Evolutionary conservation across 2,113 vertebrate species (phyloP).

Genomic region (Dipodomys ordii): DNA sequence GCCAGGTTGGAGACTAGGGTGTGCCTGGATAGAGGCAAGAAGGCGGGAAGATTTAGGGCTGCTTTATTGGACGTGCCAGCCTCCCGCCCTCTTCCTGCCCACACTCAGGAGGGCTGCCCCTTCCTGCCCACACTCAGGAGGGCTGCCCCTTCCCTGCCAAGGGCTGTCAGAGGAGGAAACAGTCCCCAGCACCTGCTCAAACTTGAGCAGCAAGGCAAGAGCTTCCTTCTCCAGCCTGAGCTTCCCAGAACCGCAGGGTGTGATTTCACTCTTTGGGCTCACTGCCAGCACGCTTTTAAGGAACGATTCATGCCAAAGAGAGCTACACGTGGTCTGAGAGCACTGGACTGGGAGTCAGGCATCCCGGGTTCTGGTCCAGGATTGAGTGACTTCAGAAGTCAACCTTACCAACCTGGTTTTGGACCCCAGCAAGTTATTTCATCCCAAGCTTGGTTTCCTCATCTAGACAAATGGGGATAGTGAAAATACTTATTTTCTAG

Average conservation of each 20-base stretch:
- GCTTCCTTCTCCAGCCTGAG: constrained; percentile 63
- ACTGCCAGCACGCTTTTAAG: constrained; percentile 72
- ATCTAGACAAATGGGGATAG: not conserved
- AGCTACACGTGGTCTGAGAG: constrained; percentile 6
- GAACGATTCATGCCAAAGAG: constrained; percentile 61
- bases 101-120: no score
- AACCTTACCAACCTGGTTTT: not conserved
- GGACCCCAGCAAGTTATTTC: not conserved
- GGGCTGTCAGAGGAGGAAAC: constrained; percentile 17
- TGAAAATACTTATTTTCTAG: constrained; percentile 11
- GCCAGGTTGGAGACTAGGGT: constrained; percentile 8
- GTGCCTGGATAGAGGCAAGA: not conserved
- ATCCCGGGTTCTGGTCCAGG: not conserved
- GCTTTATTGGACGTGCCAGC: constrained; percentile 49
- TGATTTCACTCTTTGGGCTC: constrained; percentile 77
- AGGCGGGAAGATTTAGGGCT: constrained; percentile 51
- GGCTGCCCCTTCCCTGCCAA: not conserved
- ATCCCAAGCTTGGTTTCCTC: constrained; percentile 29
- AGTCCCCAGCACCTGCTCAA: constrained; percentile 69
- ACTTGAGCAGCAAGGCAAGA: constrained; percentile 62
- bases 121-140: not conserved
- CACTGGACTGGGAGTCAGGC: not conserved
- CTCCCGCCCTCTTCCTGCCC: not conserved
- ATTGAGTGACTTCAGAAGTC: not conserved
- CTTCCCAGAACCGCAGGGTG: constrained; percentile 74